These are phyloP conservation scores for Lasioglossum villosulum DNA, from an alignment of 2,888 invertebrate genomes.

Conservation along the genomic window DNA sequence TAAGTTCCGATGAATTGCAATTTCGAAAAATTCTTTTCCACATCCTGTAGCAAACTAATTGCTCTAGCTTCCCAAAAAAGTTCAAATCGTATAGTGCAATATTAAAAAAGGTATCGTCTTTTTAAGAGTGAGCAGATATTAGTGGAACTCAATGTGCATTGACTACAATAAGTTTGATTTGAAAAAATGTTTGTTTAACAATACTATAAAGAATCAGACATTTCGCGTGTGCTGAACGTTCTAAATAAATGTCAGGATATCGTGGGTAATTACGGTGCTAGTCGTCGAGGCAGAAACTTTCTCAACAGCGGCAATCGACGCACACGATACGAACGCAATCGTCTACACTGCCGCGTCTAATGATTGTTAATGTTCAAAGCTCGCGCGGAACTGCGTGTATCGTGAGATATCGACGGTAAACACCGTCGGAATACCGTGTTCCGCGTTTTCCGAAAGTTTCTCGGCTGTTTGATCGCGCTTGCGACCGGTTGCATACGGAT, in stretches of 20 bases:
- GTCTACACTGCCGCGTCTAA: not conserved
- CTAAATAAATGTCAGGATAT: not conserved
- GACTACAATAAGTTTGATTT: not conserved
- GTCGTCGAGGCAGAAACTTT: not conserved
- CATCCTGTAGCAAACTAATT: too few relatives aligned
- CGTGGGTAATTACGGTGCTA: not conserved
- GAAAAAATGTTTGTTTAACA: not conserved
- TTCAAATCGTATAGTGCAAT: too few relatives aligned
- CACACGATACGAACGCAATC: not conserved
- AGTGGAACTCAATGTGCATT: too few relatives aligned
- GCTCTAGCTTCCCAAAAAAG: too few relatives aligned
- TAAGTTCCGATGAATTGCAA: too few relatives aligned
- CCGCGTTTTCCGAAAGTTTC: slow-evolving; percentile 4
- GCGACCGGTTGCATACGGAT: not conserved
- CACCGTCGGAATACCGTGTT: not conserved
- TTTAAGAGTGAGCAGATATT: too few relatives aligned
- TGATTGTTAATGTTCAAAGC: not conserved
- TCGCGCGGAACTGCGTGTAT: not conserved
- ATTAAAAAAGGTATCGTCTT: too few relatives aligned
- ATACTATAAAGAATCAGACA: not conserved
- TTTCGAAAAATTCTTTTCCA: too few relatives aligned
- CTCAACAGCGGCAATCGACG: not conserved
- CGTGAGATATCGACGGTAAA: not conserved
- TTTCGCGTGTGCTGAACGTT: not conserved
- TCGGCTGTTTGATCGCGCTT: slow-evolving; percentile 8